Conservation (phyloP, 2,797 vertebrate species). For the Bradypodion pumilum region DNA sequence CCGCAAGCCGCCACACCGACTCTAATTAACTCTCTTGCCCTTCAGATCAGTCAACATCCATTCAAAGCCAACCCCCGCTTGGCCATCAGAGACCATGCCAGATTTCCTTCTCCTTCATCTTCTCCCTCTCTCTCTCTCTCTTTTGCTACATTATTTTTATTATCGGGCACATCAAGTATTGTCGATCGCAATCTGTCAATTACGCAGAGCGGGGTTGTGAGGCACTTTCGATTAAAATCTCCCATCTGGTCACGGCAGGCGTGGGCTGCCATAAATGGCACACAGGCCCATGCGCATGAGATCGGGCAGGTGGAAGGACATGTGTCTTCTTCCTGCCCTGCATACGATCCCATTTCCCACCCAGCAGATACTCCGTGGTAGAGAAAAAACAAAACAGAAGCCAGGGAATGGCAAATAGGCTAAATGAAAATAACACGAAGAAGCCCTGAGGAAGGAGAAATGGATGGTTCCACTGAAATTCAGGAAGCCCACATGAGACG, state of each 20-base stretch:
- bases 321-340: neutral
- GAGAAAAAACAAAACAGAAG: constrained; percentile 13
- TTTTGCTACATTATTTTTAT: neutral
- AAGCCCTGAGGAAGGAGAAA: neutral
- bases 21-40: neutral
- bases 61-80: neutral
- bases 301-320: neutral
- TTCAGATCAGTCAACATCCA: neutral
- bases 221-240: constrained; percentile 8
- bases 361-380: constrained; percentile 10
- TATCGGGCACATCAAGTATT: neutral
- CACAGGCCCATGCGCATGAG: neutral
- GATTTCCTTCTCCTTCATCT: neutral
- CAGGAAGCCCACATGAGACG: too few species aligned
- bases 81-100: neutral
- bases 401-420: neutral
- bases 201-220: constrained; percentile 8
- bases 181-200: constrained; percentile 28
- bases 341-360: neutral
- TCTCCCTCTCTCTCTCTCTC: too few species aligned
- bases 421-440: neutral
- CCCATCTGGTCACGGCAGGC: constrained; percentile 19
- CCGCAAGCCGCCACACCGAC: neutral
- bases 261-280: neutral
- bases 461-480: neutral